phyloP scores from a whole-genome alignment of 2,113 vertebrate species.

The Varanus salvator region DNA sequence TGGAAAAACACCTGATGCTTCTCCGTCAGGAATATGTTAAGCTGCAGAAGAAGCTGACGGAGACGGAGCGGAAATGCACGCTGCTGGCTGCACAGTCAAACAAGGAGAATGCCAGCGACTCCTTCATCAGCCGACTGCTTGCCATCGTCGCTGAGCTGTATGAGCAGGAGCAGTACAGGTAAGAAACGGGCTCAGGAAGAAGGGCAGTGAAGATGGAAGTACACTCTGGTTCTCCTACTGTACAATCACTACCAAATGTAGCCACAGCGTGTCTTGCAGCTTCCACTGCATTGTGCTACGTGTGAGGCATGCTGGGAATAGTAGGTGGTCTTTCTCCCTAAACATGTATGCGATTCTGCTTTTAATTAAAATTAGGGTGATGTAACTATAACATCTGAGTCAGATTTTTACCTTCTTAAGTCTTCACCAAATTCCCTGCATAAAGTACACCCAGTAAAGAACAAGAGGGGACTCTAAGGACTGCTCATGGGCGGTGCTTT shows the following conservation, averaged over 20 bases:
- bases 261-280: background rate
- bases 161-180: conserved; percentile 98
- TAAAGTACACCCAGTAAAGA: background rate
- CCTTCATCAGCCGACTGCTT: conserved; percentile 93
- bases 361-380: background rate
- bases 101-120: conserved; percentile 83
- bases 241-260: background rate
- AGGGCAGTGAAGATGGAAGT: background rate
- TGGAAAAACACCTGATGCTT: conserved; percentile 97
- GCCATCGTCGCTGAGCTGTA: conserved; percentile 91
- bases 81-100: conserved; percentile 87
- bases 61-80: conserved; percentile 91
- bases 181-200: background rate
- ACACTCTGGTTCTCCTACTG: background rate
- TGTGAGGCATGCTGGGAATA: background rate
- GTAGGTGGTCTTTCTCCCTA: too few species aligned
- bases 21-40: conserved; percentile 98
- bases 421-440: background rate
- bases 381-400: background rate
- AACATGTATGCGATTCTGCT: too few species aligned
- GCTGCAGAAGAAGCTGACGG: conserved; percentile 95
- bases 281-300: background rate
- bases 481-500: background rate
- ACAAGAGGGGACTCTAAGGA: too few species aligned
- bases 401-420: background rate